A percentile compares a stretch with the other conserved stretches of the same genome.
Conservation (phyloP, 2,113 vertebrate genomes). For the Gadus chalcogrammus region DNA sequence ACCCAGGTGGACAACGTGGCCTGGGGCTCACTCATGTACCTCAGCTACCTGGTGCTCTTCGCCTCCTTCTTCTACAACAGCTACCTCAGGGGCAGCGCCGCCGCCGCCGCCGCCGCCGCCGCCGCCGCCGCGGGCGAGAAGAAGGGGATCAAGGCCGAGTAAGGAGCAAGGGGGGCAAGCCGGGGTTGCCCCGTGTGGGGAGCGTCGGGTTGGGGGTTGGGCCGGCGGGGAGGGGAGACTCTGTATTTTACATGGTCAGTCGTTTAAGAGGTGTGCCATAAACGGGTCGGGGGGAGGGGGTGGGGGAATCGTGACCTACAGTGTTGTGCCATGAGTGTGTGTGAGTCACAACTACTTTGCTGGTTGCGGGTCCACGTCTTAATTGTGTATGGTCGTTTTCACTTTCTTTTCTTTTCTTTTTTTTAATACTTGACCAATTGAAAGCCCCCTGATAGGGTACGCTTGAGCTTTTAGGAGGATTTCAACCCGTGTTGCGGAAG, state of each 20-base stretch:
- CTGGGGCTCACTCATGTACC: slow-evolving; percentile 76
- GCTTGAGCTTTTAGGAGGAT: neutral
- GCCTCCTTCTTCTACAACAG: slow-evolving; percentile 74
- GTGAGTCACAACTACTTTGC: neutral
- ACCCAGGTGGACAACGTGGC: slow-evolving; percentile 61
- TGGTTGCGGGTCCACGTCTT: slow-evolving; percentile 5
- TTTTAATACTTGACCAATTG: slow-evolving; percentile 8
- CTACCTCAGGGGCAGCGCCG: slow-evolving; percentile 67
- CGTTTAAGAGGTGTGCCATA: slow-evolving; percentile 19
- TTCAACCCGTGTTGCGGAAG: neutral
- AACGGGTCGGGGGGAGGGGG: neutral
- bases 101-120: neutral
- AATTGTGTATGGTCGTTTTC: neutral
- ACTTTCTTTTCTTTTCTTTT: too few species aligned
- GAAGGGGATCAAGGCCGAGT: slow-evolving; percentile 56
- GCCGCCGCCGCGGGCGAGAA: neutral
- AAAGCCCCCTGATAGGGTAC: slow-evolving; percentile 10
- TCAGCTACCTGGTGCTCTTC: slow-evolving; percentile 83
- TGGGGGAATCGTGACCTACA: slow-evolving; percentile 18
- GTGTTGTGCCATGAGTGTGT: slow-evolving; percentile 2
- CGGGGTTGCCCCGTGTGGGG: too few species aligned
- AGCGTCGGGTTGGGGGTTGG: neutral
- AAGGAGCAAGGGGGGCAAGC: slow-evolving; percentile 39
- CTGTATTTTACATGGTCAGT: neutral
- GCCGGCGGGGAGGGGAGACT: neutral